Conservation (phyloP, 2,888 invertebrate genomes). For the Tetragonisca angustula region DNA sequence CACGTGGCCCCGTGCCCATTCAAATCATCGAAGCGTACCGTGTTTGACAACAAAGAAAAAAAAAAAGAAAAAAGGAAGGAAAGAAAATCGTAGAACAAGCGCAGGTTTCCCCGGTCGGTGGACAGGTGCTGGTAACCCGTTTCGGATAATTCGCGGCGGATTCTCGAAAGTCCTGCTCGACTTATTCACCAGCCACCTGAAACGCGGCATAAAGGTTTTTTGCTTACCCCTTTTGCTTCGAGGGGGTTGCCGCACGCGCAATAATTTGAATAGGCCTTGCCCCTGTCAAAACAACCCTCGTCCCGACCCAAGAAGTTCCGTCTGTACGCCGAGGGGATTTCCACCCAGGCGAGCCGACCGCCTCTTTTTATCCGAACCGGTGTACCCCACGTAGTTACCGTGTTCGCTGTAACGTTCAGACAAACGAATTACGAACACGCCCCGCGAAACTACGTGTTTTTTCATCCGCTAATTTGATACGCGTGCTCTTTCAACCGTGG, state of each 20-base stretch:
- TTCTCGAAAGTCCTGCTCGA: constrained; percentile 57
- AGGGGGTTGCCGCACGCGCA: constrained; percentile 65
- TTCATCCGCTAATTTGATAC: constrained; percentile 21
- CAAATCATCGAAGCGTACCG: constrained; percentile 60
- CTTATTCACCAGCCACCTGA: constrained; percentile 53
- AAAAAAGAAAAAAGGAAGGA: too few species aligned
- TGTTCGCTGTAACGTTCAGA: constrained; percentile 48
- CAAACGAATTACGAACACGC: constrained; percentile 56
- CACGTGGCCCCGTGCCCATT: constrained; percentile 50
- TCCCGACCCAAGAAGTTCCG: constrained; percentile 63
- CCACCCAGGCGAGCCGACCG: constrained; percentile 26
- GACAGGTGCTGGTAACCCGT: constrained; percentile 52
- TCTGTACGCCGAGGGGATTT: constrained; percentile 58
- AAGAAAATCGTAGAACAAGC: constrained; percentile 5
- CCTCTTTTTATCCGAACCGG: constrained; percentile 59
- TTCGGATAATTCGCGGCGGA: constrained; percentile 55
- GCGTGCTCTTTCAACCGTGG: constrained; percentile 23
- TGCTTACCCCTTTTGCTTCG: constrained; percentile 49
- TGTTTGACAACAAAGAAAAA: constrained; percentile 9
- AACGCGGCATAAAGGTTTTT: constrained; percentile 56
- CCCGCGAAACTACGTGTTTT: constrained; percentile 31
- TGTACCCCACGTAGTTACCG: constrained; percentile 44
- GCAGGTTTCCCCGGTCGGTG: constrained; percentile 9
- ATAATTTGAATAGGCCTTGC: constrained; percentile 70
- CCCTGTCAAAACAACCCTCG: constrained; percentile 71